Evolutionary conservation across 2,888 invertebrate species (phyloP), one percentile per base, ranked within the genome.

Genomic region (Dysmachus trigonus): DNA sequence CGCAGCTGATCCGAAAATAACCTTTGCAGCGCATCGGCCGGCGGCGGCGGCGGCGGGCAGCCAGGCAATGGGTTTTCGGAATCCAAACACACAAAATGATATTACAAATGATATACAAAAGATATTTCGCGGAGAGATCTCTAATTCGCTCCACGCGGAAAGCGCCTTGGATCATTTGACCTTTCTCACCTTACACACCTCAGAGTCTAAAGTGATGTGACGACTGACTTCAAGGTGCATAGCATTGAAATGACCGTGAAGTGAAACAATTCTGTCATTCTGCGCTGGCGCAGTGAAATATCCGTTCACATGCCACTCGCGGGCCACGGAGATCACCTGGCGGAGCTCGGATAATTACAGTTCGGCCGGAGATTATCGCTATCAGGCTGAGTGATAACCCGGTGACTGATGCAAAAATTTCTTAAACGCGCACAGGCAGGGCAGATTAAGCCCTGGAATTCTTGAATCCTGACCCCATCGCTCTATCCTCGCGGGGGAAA

Each of bases 351-450:
- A 72, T 83, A 72, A 82, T 82, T 83, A 72, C 35, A 31, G 41
- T 30, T 30, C 83, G 13, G 38, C 4, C 13, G 0, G 38, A 83
- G 72, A 83, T 83, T 83, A 72, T 83, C 72, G 31, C 83, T 83
- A 83, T 72, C 72, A 71, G 33, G 15, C 18, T 30, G 5, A n/a
- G 72, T 83, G 83, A 83, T 83, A 83, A 83, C 83, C 83, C 38
- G 72, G 83, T 83, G 83, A 83, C 71, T 83, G 83, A 83, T 83
- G 83, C 33, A 62, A 72, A 41, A 41, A 22, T 30, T 72, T 83
- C 41, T 38, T n/a, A 81, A 35, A 30, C 76, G 22, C 18, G n/a
- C n/a, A n/a, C 38, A 15, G 35, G 35, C 82, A 35, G 71, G 35
- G 35, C 82, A 35, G 71, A 83, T 38, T 41, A 72, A 22, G 72